Conservation (phyloP, 2,113 vertebrate species). For the Raja brachyura region DNA sequence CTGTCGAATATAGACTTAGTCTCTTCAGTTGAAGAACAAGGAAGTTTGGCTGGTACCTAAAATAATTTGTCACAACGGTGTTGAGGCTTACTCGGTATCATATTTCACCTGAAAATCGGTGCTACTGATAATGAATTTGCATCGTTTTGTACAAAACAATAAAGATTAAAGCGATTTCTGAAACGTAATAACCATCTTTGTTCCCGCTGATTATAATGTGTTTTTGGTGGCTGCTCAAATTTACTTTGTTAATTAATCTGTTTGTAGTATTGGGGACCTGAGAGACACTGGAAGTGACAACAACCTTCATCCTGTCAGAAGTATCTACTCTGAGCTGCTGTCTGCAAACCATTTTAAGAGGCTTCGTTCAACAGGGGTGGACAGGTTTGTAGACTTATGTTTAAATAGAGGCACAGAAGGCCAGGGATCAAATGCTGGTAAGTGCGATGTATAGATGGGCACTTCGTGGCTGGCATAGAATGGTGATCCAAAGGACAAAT, state of each 20-base stretch:
- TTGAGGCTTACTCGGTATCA: not conserved
- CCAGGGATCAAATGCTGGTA: not conserved
- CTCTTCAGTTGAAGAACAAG: not conserved
- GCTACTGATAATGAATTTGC: not conserved
- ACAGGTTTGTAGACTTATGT: slow-evolving; percentile 32
- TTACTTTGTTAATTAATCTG: not conserved
- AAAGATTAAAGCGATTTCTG: not conserved
- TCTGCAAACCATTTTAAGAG: slow-evolving; percentile 38
- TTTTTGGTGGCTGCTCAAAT: not conserved
- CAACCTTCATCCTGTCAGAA: not conserved
- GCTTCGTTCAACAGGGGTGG: slow-evolving; percentile 40
- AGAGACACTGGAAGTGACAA: not conserved
- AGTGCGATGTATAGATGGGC: too few species aligned
- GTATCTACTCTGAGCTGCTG: slow-evolving; percentile 39
- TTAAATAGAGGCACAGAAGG: not conserved
- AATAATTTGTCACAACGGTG: not conserved
- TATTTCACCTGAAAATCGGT: not conserved
- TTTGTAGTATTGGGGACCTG: slow-evolving; percentile 14
- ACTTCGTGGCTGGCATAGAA: too few species aligned
- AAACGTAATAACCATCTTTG: not conserved
- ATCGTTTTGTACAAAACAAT: not conserved
- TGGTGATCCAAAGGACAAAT: too few species aligned
- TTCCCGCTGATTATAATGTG: not conserved
- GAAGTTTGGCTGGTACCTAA: not conserved
- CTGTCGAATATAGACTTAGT: too few species aligned